Evolutionary conservation across 2,888 invertebrate genomes (phyloP), one percentile per base, ranked within the genome.

Genomic region (Chaetogeoica ovagalla): DNA sequence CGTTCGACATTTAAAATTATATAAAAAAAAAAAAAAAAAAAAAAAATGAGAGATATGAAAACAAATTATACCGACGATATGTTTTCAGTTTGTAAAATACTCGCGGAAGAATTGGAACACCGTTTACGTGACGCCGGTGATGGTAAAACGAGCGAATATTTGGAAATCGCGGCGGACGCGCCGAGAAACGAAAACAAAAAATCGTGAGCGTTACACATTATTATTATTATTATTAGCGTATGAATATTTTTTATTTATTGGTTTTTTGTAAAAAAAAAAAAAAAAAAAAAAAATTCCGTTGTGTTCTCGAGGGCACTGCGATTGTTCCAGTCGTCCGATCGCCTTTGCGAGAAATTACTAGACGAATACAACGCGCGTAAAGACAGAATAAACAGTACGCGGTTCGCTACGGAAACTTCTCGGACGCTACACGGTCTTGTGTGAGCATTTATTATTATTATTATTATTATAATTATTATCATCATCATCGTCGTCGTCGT

Each of bases 321-420:
- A 70, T 87, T 98, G 6, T 91, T 97, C 17, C 98, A 98, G 87
- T 95, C 96, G 0, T 86, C 96, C 81, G 96, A 97, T 84, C 92
- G 93, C 68, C 91, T 98, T 8, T 98, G 98, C 87, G 94, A 96
- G 0, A 90, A 91, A 84, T 93, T 98, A 84, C 87, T 98, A 68
- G 30, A 30, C 1, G 91, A 94, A 83, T 98, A 98, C 85, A 97
- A 96, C 85, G 92, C 98, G 83, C 98, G 98, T 85, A 97, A 98
- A 86, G 98, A 98, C 86, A 90, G 97, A 39, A 88, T 90, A 57
- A 97, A 98, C 84, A 97, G 96, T 86, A 93, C 95, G 0, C 89
- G 98, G 83, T 98, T 97, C 88, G 94, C 96, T 0, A 97, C 96
- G 88, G 98, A 97, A 73, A 95, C 98, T 0, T 98, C 98, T 86